Evolutionary conservation across 2,797 vertebrate genomes (phyloP), one percentile per base, ranked within the genome.

Genomic region (Enteromius unitaeniatus): DNA sequence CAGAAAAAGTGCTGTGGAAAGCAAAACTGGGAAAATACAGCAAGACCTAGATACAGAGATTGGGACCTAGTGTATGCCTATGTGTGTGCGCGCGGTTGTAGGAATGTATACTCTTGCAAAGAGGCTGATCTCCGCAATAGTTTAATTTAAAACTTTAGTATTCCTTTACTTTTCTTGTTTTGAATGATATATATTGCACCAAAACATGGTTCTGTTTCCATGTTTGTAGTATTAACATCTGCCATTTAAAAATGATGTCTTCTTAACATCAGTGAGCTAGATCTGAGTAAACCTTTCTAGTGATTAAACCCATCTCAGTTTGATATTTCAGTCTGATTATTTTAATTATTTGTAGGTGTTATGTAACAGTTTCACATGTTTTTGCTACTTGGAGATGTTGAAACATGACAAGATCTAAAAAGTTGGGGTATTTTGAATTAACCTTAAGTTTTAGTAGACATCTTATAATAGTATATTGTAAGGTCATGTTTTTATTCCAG

Each of bases 11-110:
- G 82, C 79, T 53, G 70, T 45, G 34, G 68, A 78, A 70, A 62
- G 82, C 65, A 78, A 83, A 83, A 78, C 53, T 23, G 40, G 45
- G 64, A 23, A 83, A 68, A 83, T 45, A 77, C 69, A 78, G 82
- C 40, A 70, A 70, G 82, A 70, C 74, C 82, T 70, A 78, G 64
- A 77, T 77, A 34, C 51, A 78, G 47, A 83, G 73, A 49, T 55
- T 21, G 51, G 78, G 64, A 60, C 58, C 31, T 42, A 58, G 51
- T 2, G 4, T 45, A 42, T 60, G 19, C 51, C 17, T 62, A 31
- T 17, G 28, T n/a, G 34, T 68, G 65, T 69, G 34, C n/a, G 55
- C 3, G 53, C n/a, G 3, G 26, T 19, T 47, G 26, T 58, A 47
- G 15, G 10, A 76, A 58, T 34, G 73, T 45, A 55, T 23, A 10